These are phyloP conservation scores for Dasyprocta punctata DNA, from an alignment of 2,113 vertebrate species.

Conservation along the genomic window DNA sequence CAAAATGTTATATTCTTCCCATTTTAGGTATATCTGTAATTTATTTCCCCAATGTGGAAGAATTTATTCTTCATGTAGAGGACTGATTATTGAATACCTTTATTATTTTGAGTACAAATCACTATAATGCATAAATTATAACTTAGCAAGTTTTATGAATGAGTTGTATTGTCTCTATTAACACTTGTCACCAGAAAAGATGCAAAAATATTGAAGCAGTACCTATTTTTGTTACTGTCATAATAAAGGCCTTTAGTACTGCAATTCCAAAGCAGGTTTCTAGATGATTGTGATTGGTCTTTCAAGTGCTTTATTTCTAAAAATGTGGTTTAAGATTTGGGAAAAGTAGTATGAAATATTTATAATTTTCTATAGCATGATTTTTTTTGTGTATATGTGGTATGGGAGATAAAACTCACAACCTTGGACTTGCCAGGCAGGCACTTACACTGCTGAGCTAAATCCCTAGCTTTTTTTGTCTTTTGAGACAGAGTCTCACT, in stretches of 20 bases:
- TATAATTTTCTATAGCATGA: constrained; percentile 38
- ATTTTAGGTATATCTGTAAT: not conserved
- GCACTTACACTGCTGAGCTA: no score
- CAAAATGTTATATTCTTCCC: not conserved
- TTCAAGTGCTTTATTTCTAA: not conserved
- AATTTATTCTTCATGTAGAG: not conserved
- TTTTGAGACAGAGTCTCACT: no score
- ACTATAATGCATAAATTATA: not conserved
- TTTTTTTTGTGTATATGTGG: no score
- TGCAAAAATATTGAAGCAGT: not conserved
- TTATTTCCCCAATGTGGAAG: not conserved
- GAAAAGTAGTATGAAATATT: not conserved
- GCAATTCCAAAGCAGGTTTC: not conserved
- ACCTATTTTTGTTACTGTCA: not conserved
- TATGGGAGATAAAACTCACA: no score
- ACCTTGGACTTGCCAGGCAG: no score
- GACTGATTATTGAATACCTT: not conserved
- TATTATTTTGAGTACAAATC: constrained; percentile 7
- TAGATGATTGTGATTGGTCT: constrained; percentile 16
- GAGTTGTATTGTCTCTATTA: not conserved
- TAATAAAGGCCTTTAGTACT: not conserved
- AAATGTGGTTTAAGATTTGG: constrained; percentile 35
- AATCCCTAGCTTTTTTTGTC: no score
- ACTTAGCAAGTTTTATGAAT: constrained; percentile 28
- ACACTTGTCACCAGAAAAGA: not conserved